phyloP scores from a whole-genome alignment of 1,140 invertebrate genomes.

The Bombyx mandarina region DNA sequence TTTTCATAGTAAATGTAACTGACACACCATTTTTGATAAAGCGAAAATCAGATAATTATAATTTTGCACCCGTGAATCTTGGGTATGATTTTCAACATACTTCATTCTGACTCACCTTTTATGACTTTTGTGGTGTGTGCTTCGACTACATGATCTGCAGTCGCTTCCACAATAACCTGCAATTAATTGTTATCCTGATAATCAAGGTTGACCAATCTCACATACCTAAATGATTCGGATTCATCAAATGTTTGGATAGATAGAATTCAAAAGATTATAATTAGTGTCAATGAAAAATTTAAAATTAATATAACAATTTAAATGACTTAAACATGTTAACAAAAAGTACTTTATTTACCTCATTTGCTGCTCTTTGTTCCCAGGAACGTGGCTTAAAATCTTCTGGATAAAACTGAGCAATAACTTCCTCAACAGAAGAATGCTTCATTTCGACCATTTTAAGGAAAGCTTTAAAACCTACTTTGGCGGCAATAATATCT shows the following conservation, averaged over 20 bases:
- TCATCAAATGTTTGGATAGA: too few relatives aligned
- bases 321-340: too few relatives aligned
- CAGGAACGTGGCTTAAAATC: constrained; percentile 84
- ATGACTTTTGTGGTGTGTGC: constrained; percentile 26
- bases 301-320: too few relatives aligned
- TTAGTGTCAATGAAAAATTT: too few relatives aligned
- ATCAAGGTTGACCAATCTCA: too few relatives aligned
- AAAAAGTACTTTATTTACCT: constrained; percentile 59
- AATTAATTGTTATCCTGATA: constrained; percentile 6
- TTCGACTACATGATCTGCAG: constrained; percentile 28
- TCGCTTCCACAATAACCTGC: constrained; percentile 32
- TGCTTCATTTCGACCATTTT: constrained; percentile 86
- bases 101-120: constrained; percentile 22
- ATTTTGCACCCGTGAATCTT: too few relatives aligned
- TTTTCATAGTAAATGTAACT: too few relatives aligned
- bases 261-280: too few relatives aligned
- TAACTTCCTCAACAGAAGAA: constrained; percentile 85
- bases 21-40: too few relatives aligned
- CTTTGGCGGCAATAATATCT: constrained; percentile 79
- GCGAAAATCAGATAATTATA: too few relatives aligned
- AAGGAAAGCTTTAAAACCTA: constrained; percentile 87
- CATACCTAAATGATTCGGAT: too few relatives aligned
- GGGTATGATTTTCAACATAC: too few relatives aligned
- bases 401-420: constrained; percentile 83
- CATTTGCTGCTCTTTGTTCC: constrained; percentile 78